phyloP scores from a whole-genome alignment of 1,140 invertebrate genomes.

The Apis florea region DNA sequence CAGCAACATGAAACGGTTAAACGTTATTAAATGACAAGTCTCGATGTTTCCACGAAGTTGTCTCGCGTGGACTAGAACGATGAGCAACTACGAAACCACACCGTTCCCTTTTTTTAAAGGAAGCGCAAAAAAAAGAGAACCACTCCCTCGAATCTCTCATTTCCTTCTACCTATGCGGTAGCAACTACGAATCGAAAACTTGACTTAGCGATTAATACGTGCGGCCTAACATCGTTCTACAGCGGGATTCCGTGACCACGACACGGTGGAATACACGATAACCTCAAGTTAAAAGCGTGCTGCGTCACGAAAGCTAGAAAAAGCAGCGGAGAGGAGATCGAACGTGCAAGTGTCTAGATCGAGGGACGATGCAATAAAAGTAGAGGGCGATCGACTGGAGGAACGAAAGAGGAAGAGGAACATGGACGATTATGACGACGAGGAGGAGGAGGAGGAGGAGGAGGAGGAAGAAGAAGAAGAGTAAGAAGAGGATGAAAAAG shows the following conservation, averaged over 20 bases:
- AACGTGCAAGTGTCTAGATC: background rate
- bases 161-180: background rate
- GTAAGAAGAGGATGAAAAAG: constrained; percentile 38
- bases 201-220: constrained; percentile 32
- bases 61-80: background rate
- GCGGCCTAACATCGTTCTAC: background rate
- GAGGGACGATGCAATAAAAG: constrained; percentile 49
- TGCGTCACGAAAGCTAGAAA: constrained; percentile 32
- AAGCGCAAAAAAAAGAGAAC: background rate
- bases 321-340: constrained; percentile 16
- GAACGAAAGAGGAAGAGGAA: constrained; percentile 12
- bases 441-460: constrained; percentile 16
- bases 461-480: constrained; percentile 11
- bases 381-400: constrained; percentile 30
- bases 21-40: constrained; percentile 16
- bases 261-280: constrained; percentile 9
- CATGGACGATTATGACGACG: background rate
- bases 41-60: background rate
- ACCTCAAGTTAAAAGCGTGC: constrained; percentile 13
- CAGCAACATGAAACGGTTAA: background rate
- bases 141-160: background rate
- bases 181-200: background rate
- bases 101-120: background rate
- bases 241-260: background rate
- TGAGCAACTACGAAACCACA: background rate